Evolutionary conservation across 2,113 vertebrate genomes (phyloP), one percentile per base, ranked within the genome.

Genomic region (Eira barbara): DNA sequence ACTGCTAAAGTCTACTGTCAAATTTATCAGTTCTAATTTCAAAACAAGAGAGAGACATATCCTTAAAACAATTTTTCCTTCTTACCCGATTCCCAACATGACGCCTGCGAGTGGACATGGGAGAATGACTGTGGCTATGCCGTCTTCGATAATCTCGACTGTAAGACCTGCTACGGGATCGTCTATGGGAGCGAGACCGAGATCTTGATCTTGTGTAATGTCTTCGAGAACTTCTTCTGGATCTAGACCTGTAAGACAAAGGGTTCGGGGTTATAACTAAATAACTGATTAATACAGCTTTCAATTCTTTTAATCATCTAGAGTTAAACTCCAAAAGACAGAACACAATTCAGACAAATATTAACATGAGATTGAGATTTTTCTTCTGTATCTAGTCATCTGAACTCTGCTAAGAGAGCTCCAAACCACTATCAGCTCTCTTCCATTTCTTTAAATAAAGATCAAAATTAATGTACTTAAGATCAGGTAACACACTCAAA

Each of bases 21-120:
- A 61, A 67, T 34, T n/a, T 2, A 49, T 89, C 42, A 83, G 42
- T 61, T 63, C 23, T 86, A 81, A 93, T 13, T 39, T 55, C 5
- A 42, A 39, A 88, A 67, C 7, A 31, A 42, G 79, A 47, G 39
- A 73, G 25, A 78, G 15, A 47, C 42, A 34, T 10, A 21, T 31
- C 23, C 34, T 90, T 0, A 94, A 3, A 86, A 52, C 25, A 39
- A 7, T 18, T 55, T n/a, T 91, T 52, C 78, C 20, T 27, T 94
- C 99, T 10, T 99, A 99, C 99, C 98, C 99, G 99, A 98, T 99
- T 99, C 34, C 99, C 99, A 21, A 99, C 99, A 96, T 99, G 99
- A 42, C 99, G 99, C 14, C 99, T 99, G 55, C 99, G 99, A 95
- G 99, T 99, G 97, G 99, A 99, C 99, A 99, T 99, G 85, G 99